phyloP scores from a whole-genome alignment of 2,797 vertebrate genomes.

The Ptychadena robeensis region DNA sequence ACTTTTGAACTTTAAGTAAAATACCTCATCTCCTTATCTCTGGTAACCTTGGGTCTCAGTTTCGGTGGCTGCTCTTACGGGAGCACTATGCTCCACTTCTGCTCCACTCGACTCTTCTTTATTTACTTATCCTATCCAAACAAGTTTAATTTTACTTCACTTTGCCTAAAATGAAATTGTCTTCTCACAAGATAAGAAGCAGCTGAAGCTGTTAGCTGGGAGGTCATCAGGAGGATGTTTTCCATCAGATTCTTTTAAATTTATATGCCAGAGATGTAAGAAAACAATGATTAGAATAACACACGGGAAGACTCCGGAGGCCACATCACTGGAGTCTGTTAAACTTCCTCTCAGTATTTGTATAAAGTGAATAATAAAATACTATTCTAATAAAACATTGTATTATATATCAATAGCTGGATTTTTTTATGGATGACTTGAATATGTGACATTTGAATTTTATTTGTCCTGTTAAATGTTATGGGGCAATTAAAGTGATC shows the following conservation, averaged over 20 bases:
- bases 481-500: not conserved
- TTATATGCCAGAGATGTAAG: slow-evolving; percentile 5
- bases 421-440: not conserved
- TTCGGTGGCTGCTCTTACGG: not conserved
- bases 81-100: not conserved
- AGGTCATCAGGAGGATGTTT: slow-evolving; percentile 28
- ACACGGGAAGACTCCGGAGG: not conserved
- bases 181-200: slow-evolving; percentile 14
- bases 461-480: not conserved
- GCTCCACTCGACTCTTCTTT: not conserved
- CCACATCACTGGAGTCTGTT: not conserved
- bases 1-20: not conserved
- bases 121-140: slow-evolving; percentile 4
- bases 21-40: not conserved
- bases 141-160: slow-evolving; percentile 6
- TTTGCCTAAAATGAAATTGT: slow-evolving; percentile 12
- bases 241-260: slow-evolving; percentile 7
- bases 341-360: not conserved
- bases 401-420: not conserved
- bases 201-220: not conserved
- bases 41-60: not conserved
- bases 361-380: not conserved
- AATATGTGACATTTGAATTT: slow-evolving; percentile 10
- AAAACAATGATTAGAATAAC: slow-evolving; percentile 24
- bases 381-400: not conserved